These are phyloP conservation scores for Xenopus borealis DNA, from an alignment of 2,113 vertebrate genomes.

Conservation along the genomic window DNA sequence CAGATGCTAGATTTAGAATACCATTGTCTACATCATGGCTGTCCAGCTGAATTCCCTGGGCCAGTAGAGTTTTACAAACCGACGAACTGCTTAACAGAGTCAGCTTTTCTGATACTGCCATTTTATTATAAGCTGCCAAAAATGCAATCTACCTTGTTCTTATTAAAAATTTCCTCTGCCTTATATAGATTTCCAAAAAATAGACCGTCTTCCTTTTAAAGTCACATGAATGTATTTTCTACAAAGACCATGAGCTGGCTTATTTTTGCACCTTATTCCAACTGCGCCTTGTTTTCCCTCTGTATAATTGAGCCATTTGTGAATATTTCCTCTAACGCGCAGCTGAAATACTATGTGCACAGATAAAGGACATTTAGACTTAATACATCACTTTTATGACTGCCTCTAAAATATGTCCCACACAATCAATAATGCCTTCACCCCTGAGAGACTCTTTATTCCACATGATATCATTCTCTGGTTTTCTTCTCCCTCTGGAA, in stretches of 20 bases:
- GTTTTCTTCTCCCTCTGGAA: conserved; percentile 10
- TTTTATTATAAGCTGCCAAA: no score
- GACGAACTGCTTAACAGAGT: no score
- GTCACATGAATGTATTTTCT: no score
- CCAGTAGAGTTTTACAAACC: no score
- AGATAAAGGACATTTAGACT: conserved; percentile 17
- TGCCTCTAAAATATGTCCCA: conserved; percentile 23
- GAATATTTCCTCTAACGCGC: conserved; percentile 7
- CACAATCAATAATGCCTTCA: conserved; percentile 34
- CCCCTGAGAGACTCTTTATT: conserved; percentile 26
- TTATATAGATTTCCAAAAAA: no score
- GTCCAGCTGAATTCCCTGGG: no score
- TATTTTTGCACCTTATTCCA: neutral
- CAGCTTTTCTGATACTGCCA: no score
- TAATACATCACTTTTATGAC: conserved; percentile 39
- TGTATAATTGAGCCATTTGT: conserved; percentile 18
- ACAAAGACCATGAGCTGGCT: neutral
- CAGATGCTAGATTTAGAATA: no score
- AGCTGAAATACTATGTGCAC: conserved; percentile 20
- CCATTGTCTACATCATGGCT: no score
- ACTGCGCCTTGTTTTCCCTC: neutral
- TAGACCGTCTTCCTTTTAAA: no score
- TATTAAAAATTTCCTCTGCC: no score
- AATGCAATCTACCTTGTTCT: no score
- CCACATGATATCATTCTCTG: conserved; percentile 10